Evolutionary conservation across 2,888 invertebrate species (phyloP), one percentile per base, ranked within the genome.

Genomic region (Sminthurinus aureus): DNA sequence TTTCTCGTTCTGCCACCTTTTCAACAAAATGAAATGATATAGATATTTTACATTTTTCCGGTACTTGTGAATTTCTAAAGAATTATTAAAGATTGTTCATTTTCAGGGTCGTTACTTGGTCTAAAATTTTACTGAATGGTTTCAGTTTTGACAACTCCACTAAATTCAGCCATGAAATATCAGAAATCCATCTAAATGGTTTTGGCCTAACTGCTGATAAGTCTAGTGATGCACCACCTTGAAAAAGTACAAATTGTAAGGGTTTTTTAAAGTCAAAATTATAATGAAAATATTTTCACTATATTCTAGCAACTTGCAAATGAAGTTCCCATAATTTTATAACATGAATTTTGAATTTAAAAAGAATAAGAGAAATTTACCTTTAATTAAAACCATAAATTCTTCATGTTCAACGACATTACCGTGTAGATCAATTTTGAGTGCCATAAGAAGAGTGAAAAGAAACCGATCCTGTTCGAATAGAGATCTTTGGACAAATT

Each of bases 381-480:
- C 98, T 91, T 98, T 98, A 83, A 98, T 97, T 89, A 98, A 97
- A 0, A 96, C 95, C 93, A 96, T 94, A 90, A 98, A 98, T 91
- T 98, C 98, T 75, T 96, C 95, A 89, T 96, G 96, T 0, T 94
- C 94, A 85, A 98, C 95, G 67, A 93, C 91, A 0, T 93, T 94
- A 74, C 94, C 93, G 88, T 97, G 95, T 87, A 96, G 94, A 90
- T 98, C 97, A 87, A 98, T 96, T 91, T 98, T 98, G 92, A 98
- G 95, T 0, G 96, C 97, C 90, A 98, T 92, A 94, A 98, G 96
- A 51, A 98, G 90, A 0, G 98, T 98, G 89, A 98, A 98, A 15
- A 98, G 91, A 76, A 96, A 87, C 90, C 98, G 98, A 90, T 98
- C 98, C 22, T 95, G 93, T 90, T 98, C 98, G 89, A 98, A 98